These are phyloP conservation scores for Pelecanoides urinatrix DNA, from an alignment of 2,113 vertebrate genomes.

Conservation along the genomic window DNA sequence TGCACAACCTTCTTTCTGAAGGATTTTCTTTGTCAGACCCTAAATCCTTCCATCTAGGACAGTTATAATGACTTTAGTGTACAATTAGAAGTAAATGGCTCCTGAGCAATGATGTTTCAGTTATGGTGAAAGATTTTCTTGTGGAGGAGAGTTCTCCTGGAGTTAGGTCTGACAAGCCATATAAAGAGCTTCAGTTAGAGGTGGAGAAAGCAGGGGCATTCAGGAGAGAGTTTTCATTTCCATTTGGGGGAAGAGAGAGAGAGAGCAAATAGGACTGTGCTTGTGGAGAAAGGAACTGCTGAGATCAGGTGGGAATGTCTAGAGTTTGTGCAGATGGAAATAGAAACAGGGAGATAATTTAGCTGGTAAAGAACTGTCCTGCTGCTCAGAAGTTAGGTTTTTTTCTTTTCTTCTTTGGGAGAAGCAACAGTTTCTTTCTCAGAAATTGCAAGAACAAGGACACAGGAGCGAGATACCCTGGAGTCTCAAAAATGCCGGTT, in stretches of 20 bases:
- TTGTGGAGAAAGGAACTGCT: background rate
- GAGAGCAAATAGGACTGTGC: background rate
- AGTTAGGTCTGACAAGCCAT: background rate
- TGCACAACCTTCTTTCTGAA: background rate
- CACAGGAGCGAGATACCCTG: background rate
- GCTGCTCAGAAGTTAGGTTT: background rate
- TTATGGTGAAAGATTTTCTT: background rate
- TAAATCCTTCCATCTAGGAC: background rate
- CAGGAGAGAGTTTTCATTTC: background rate
- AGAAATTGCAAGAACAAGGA: background rate
- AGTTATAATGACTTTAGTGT: background rate
- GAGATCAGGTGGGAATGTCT: background rate
- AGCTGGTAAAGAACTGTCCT: background rate
- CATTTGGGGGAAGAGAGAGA: background rate
- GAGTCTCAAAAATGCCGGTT: background rate
- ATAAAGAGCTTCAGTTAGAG: background rate
- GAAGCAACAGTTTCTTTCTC: background rate
- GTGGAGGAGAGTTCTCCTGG: background rate
- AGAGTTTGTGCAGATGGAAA: background rate
- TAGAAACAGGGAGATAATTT: background rate
- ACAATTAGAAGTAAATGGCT: background rate
- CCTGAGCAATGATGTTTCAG: background rate
- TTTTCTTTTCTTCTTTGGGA: background rate
- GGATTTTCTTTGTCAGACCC: background rate
- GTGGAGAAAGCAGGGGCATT: background rate